A percentile compares a stretch with the other conserved stretches of the same genome.
phyloP scores from a whole-genome alignment of 2,113 vertebrate species.

The Mirza zaza region DNA sequence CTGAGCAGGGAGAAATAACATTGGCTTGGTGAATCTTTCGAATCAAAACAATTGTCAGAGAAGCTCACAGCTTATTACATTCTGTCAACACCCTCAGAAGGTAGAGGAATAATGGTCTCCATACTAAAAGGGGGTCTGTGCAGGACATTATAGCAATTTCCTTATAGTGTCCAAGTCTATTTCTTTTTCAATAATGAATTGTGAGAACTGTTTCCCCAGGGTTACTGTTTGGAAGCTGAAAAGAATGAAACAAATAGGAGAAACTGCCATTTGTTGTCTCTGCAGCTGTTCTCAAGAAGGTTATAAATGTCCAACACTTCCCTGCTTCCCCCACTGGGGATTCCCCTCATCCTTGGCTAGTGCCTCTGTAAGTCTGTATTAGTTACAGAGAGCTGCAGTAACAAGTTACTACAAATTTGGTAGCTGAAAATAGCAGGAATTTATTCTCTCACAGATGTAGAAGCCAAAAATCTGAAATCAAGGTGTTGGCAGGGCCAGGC shows the following conservation, averaged over 20 bases:
- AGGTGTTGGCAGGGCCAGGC: background rate
- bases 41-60: background rate
- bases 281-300: background rate
- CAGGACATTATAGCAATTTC: accelerated
- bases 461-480: background rate
- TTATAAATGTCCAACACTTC: too few species aligned
- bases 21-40: background rate
- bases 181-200: background rate
- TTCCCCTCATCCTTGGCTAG: background rate
- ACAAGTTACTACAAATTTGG: background rate
- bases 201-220: background rate
- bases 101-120: background rate
- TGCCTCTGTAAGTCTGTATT: background rate
- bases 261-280: background rate
- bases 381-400: background rate
- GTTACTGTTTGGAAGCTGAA: background rate
- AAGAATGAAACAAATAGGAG: background rate
- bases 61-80: background rate
- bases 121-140: background rate
- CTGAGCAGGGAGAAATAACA: background rate
- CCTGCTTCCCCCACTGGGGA: background rate
- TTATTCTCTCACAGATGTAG: background rate
- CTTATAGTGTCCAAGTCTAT: background rate
- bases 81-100: background rate
- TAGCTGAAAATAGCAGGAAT: background rate